Base-by-base conservation (phyloP, 2,888 invertebrate species). In the Caenorhabditis sp. region DNA sequence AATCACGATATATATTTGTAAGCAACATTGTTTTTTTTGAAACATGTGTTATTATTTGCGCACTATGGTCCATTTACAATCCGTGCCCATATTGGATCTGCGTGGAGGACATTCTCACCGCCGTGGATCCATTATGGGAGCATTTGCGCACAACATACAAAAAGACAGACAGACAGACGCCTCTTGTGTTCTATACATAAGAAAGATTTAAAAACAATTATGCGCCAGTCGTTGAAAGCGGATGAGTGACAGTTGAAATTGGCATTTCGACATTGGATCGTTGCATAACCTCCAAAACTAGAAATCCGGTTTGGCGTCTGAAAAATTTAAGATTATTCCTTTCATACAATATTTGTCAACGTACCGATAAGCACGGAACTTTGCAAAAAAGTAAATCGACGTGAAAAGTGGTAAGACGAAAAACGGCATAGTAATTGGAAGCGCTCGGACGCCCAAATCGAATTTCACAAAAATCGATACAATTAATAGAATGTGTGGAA, bases 281-380 rank as follows among this genome's bases (percentile, higher is more conserved):
- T 1, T 46, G 55, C 1, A 65, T 37, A 0, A 46, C 11, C 5
- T 55, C 65, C 26, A 65, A 37, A 46, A 46, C 27, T 8, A 65
- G 11, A 20, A 46, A 46, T 7, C 65, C 65, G 4, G 37, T 2
- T 55, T 65, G 65, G 8, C 65, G 55, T 11, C 56, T 66, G 66
- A n/a, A 66, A 66, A 46, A 35, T 26, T 13, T 6, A n/a, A 27
- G 26, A 50, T 39, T 39, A n/a, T 39, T 39, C 4, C 39, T 39
- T n/a, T 13, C 4, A 6, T 11, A 39, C 39, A 27, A 43, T 41
- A n/a, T 24, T 11, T 20, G 7, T 4, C 32, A 37, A 32, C 66
- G 7, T 6, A 68, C 68, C 68, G n/a, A n/a, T 68, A 68, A 24
- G 58, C 58, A 26, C 68, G 30, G 22, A 58, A 68, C 39, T 52